Evolutionary conservation across 2,888 invertebrate genomes (phyloP).

Genomic region (Dasypogon diadema): DNA sequence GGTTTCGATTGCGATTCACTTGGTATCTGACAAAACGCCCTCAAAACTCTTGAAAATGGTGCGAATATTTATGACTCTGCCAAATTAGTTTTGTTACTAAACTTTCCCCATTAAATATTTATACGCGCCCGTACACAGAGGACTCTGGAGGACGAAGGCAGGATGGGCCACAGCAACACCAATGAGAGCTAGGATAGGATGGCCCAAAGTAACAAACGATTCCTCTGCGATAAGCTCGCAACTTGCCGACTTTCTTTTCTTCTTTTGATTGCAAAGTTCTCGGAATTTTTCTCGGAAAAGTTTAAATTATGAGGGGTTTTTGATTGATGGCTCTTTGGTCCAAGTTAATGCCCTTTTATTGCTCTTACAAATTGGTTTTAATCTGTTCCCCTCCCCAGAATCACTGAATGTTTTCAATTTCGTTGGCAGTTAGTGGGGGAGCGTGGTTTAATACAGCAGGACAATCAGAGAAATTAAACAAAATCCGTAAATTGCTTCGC

Average conservation of each 20-base stretch:
- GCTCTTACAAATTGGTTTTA: constrained; percentile 39
- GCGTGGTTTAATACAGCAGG: no score
- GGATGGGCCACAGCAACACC: background rate
- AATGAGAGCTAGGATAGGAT: background rate
- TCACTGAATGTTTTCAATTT: no score
- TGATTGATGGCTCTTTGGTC: constrained; percentile 28
- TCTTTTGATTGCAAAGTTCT: constrained; percentile 13
- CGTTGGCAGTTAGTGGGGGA: no score
- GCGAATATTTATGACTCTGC: constrained; percentile 41
- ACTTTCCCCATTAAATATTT: constrained; percentile 39
- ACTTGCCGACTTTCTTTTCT: constrained; percentile 13
- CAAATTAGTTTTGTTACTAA: constrained; percentile 45
- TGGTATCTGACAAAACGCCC: background rate
- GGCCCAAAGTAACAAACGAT: constrained; percentile 18
- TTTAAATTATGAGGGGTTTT: constrained; percentile 41
- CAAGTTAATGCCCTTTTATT: constrained; percentile 43
- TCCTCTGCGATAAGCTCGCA: constrained; percentile 11
- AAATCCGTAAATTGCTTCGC: no score
- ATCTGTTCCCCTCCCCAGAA: background rate
- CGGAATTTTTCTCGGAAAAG: constrained; percentile 6
- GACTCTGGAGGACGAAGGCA: background rate
- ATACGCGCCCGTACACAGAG: background rate
- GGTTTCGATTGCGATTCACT: constrained; percentile 18
- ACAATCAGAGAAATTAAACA: no score
- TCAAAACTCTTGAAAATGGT: background rate